Base-by-base conservation (phyloP, 2,113 vertebrate genomes). In the Mus pahari region DNA sequence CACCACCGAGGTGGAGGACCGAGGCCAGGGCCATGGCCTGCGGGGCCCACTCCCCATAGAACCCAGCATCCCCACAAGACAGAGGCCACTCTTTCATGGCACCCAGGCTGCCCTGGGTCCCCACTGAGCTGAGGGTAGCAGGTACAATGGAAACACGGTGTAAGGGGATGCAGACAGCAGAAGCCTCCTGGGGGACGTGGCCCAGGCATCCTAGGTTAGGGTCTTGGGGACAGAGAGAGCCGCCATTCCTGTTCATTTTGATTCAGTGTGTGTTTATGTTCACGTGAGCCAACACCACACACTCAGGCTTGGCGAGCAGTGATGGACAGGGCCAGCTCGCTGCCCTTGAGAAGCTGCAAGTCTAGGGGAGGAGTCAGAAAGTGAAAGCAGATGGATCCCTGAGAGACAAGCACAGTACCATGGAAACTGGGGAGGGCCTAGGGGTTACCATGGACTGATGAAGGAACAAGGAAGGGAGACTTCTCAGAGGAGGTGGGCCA, bases 1-100 rank as follows among this genome's bases (percentile, higher is more conserved):
- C 98, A 81, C 94, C 92, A 33, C 87, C 53, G 89, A 84, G 89
- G 96, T 87, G 97, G 90, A 94, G 98, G 93, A 81, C 97, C 94
- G 20, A 3, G 84, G 98, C 92, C 97, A 42, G 96, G 94, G 96
- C 97, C 97, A 45, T 1, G 66, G 96, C 94, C 88, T 89, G 1
- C 92, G 14, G n/a, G 2, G 74, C 82, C 77, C 14, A 7, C 83
- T 95, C 74, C 73, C 91, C 26, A 53, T 20, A 36, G 78, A 28
- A 53, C 10, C 0, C 64, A 14, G 45, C 84, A 50, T 33, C 31
- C 31, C 45, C 39, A 2, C 13, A 64, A 66, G 55, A 75, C 53
- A 0, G 0, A 83, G 66, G 64, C 36, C 36, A 17, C 82, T 20
- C 31, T 82, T 22, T 87, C 19, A 10, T 24, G 2, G 24, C 36